Evolutionary conservation across 2,888 invertebrate species (phyloP).

Genomic region (Drosophila mimetica): DNA sequence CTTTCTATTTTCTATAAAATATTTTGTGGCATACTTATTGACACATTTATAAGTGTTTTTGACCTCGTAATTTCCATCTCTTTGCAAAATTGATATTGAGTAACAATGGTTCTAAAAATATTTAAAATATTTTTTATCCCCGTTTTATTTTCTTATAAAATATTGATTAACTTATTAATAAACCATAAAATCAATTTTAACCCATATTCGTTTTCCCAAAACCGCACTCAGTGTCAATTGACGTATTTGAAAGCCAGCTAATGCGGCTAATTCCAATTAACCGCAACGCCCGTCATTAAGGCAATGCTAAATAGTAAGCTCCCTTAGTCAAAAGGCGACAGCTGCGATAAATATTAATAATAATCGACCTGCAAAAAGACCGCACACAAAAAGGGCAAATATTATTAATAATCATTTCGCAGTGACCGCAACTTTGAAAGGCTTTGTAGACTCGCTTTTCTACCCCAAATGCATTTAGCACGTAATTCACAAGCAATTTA

Average conservation of each 20-base stretch:
- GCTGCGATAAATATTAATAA: conserved; percentile 48
- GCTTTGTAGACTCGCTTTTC: conserved; percentile 20
- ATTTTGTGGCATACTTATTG: too few relatives aligned
- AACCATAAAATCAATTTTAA: background rate
- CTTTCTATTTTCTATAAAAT: too few relatives aligned
- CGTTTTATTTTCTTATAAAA: background rate
- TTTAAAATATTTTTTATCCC: too few relatives aligned
- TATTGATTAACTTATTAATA: background rate
- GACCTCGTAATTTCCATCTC: too few relatives aligned
- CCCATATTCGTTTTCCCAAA: background rate
- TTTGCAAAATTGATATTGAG: too few relatives aligned
- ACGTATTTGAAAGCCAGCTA: conserved; percentile 29
- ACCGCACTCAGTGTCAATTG: conserved; percentile 37
- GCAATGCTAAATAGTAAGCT: conserved; percentile 31
- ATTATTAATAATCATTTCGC: conserved; percentile 53
- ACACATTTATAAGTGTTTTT: too few relatives aligned
- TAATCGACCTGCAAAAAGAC: conserved; percentile 5
- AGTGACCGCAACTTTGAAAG: conserved; percentile 64
- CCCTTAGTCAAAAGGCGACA: conserved; percentile 51
- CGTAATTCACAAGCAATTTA: conserved; percentile 73
- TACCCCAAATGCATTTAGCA: conserved; percentile 56
- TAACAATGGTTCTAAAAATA: too few relatives aligned
- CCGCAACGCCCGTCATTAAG: conserved; percentile 47
- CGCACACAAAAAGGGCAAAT: conserved; percentile 22
- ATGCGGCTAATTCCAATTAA: conserved; percentile 55